These are phyloP conservation scores for Hartigia nigra DNA, from an alignment of 2,888 invertebrate genomes.

Conservation along the genomic window DNA sequence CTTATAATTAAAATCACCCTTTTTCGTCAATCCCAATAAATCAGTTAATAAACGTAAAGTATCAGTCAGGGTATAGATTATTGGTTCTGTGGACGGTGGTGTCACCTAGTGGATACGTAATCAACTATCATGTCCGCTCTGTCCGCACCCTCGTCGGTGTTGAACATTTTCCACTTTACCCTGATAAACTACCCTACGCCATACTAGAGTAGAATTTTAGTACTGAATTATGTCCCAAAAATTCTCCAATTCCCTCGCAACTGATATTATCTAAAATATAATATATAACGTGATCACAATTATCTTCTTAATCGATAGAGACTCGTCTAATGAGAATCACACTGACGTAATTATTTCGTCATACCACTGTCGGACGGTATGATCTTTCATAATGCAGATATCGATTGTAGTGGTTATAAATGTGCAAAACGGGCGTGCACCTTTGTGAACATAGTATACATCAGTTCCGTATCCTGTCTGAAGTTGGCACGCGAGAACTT, in stretches of 20 bases:
- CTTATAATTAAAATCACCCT: background rate
- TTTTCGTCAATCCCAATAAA: background rate
- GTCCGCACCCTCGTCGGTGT: background rate
- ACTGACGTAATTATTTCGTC: background rate
- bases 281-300: background rate
- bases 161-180: constrained; percentile 7
- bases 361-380: background rate
- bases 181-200: background rate
- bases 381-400: background rate
- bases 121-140: constrained; percentile 23
- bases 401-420: background rate
- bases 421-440: background rate
- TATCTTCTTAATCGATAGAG: background rate
- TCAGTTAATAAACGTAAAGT: background rate
- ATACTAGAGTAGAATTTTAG: background rate
- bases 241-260: background rate
- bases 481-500: background rate
- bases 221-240: background rate
- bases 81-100: constrained; percentile 26
- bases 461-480: background rate
- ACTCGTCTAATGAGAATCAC: background rate
- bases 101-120: constrained; percentile 30
- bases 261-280: background rate
- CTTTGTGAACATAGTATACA: background rate
- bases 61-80: background rate